A percentile compares a stretch with the other conserved stretches of the same genome.
Conservation (phyloP, 2,113 vertebrate genomes). For the Micronisus gabar region DNA sequence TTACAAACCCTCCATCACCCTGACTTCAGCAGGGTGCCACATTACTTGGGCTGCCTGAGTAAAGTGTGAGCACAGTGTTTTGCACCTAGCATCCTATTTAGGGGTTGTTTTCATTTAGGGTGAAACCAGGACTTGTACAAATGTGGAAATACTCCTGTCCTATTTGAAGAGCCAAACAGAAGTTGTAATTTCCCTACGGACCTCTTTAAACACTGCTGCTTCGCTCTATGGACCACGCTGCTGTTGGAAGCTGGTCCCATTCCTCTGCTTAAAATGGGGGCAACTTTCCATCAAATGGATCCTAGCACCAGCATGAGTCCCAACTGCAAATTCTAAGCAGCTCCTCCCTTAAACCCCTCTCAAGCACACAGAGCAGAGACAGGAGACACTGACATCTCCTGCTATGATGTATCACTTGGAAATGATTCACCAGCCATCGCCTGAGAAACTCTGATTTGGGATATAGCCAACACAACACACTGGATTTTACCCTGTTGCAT, state of each 20-base stretch:
- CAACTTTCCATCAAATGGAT: background rate
- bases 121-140: background rate
- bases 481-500: background rate
- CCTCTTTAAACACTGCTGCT: background rate
- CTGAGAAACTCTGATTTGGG: background rate
- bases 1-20: background rate
- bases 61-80: background rate
- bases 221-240: background rate
- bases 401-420: background rate
- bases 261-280: background rate
- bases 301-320: background rate
- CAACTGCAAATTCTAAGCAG: background rate
- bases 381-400: slow-evolving; percentile 26
- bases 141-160: background rate
- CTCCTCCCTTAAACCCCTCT: accelerated
- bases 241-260: background rate
- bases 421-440: background rate
- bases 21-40: background rate
- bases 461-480: accelerated
- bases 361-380: background rate
- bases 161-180: background rate
- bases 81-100: background rate
- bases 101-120: background rate
- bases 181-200: background rate
- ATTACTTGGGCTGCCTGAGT: background rate